A percentile compares a stretch with the other conserved stretches of the same genome.
Conservation (phyloP, 1,140 invertebrate genomes). For the Euglossa dilemma region DNA sequence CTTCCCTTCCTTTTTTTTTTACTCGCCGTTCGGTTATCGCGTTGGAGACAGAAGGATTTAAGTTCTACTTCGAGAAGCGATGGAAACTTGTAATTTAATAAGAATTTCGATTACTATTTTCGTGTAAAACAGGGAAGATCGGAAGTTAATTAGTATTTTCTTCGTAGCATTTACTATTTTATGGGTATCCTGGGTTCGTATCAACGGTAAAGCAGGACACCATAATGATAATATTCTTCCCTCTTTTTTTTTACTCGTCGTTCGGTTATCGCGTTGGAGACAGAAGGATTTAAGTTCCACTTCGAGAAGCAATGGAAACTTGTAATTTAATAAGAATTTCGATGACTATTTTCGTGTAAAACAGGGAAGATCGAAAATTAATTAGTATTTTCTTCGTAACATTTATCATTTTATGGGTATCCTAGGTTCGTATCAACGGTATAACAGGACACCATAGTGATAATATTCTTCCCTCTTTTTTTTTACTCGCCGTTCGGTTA, state of each 20-base stretch:
- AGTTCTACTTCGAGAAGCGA: neutral
- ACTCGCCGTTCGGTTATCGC: neutral
- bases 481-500: neutral
- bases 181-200: neutral
- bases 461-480: neutral
- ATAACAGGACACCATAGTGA: neutral
- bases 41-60: neutral
- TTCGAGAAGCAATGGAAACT: neutral
- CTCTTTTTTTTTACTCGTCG: neutral
- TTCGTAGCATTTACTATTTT: neutral
- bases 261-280: neutral
- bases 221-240: neutral
- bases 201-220: constrained; percentile 7
- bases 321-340: no score
- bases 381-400: neutral
- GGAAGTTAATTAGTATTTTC: neutral
- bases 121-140: neutral
- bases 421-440: neutral
- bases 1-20: neutral
- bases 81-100: neutral
- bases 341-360: no score
- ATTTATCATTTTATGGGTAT: constrained; percentile 1
- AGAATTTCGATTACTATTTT: no score
- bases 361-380: neutral
- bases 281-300: neutral